Conservation (phyloP, 2,888 invertebrate species). For the Drosophila mayaguana region DNA sequence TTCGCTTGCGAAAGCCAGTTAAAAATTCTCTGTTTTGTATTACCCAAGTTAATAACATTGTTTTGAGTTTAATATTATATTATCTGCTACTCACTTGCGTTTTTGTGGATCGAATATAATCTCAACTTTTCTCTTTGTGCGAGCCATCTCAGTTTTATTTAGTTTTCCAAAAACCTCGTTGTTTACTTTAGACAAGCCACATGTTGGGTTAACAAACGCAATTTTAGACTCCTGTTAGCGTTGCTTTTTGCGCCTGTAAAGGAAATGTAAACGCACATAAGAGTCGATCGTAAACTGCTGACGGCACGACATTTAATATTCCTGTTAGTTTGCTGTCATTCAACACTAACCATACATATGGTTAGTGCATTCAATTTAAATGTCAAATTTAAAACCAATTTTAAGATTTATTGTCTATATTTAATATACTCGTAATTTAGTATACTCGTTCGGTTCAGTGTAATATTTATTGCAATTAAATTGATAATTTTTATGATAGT, state of each 20-base stretch:
- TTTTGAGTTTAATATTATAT: not conserved
- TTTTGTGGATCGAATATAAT: slow-evolving; percentile 88
- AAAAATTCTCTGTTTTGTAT: slow-evolving; percentile 89
- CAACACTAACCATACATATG: too few species aligned
- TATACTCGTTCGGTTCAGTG: slow-evolving; percentile 13
- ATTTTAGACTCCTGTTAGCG: not conserved
- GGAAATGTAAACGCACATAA: not conserved
- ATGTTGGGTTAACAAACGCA: slow-evolving; percentile 33
- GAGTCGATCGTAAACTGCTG: not conserved
- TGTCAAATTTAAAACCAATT: not conserved
- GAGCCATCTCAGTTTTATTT: slow-evolving; percentile 60
- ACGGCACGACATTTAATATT: too few species aligned
- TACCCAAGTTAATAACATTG: not conserved
- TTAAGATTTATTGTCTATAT: slow-evolving; percentile 24
- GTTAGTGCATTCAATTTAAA: not conserved
- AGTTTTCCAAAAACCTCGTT: slow-evolving; percentile 38
- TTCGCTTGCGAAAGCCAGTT: slow-evolving; percentile 92
- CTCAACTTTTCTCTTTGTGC: slow-evolving; percentile 76
- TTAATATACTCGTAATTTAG: slow-evolving; percentile 17
- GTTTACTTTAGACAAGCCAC: slow-evolving; percentile 48
- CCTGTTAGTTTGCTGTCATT: not conserved
- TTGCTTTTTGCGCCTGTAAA: not conserved
- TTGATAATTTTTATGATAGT: slow-evolving; percentile 25
- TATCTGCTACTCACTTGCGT: slow-evolving; percentile 86
- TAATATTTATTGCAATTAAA: slow-evolving; percentile 46